phyloP scores from a whole-genome alignment of 1,140 invertebrate species.

The Drosophila novamexicana region DNA sequence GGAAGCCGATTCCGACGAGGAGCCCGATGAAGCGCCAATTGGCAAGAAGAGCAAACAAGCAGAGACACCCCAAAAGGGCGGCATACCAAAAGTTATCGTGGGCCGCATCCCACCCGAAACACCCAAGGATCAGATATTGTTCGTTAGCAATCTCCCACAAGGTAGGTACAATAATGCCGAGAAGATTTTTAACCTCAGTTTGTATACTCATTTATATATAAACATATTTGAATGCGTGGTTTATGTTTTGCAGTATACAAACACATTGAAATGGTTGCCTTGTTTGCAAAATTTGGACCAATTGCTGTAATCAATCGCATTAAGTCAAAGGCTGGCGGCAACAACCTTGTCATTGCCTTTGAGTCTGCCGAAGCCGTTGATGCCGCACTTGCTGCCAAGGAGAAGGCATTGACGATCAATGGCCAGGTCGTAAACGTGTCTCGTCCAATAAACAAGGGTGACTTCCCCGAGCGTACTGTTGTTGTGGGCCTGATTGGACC shows the following conservation, averaged over 20 bases:
- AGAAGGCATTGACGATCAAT: constrained; percentile 45
- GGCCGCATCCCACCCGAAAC: constrained; percentile 39
- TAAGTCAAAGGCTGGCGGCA: constrained; percentile 26
- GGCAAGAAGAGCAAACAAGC: constrained; percentile 26
- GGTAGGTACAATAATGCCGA: constrained; percentile 38
- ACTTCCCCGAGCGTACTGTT: constrained; percentile 40
- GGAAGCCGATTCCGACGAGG: constrained; percentile 50
- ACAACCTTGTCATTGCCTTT: constrained; percentile 45
- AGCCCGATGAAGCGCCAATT: constrained; percentile 41
- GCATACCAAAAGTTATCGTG: constrained; percentile 58
- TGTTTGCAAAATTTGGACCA: constrained; percentile 65
- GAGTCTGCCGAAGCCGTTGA: constrained; percentile 42
- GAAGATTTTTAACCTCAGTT: not conserved
- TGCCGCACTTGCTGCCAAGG: constrained; percentile 54
- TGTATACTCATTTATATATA: not conserved
- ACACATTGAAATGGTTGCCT: constrained; percentile 50
- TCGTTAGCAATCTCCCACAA: constrained; percentile 40
- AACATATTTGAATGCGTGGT: not conserved
- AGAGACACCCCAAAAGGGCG: constrained; percentile 20
- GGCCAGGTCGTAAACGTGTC: constrained; percentile 26
- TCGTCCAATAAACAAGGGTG: not conserved
- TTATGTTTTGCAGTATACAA: constrained; percentile 40
- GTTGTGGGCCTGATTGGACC: constrained; percentile 46
- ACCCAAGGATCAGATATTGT: constrained; percentile 44
- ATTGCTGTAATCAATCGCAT: constrained; percentile 41